Base-by-base conservation (phyloP, 2,113 vertebrate genomes). In the Carassius carassius region DNA sequence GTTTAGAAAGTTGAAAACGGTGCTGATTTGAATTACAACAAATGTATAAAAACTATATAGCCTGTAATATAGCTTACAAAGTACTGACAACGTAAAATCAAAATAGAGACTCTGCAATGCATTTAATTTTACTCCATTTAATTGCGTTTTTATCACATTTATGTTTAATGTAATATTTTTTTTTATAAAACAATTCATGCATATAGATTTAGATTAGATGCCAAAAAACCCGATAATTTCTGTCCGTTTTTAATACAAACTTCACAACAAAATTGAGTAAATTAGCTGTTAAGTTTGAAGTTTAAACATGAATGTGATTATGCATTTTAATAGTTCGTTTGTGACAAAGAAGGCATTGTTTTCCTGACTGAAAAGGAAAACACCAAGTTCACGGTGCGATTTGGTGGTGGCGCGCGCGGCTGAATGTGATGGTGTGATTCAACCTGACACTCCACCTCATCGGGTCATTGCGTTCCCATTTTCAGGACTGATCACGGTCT, bases 401-500 rank as follows among this genome's bases (percentile, higher is more conserved):
- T 44, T 44, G 29, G 78, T 63, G 32, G 14, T 72, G 56, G 81
- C 62, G 83, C 82, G 83, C 82, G 83, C 72, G 82, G 90, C 88
- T 86, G 89, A 89, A 91, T 56, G 77, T 76, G 91, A 89, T 86
- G 85, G 88, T 87, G 87, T 93, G 92, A 92, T 92, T 92, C 87
- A 90, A 94, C 87, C 90, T 93, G 93, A 94, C 93, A 93, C 86
- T 91, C 91, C 90, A 89, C 89, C 89, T 88, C 87, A 87, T 89
- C 84, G 84, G 74, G 92, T 94, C 93, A 86, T 86, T 90, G 92
- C 92, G 91, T 90, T 90, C 89, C 88, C 81, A 54, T 90, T 86
- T 90, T 84, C 73, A 84, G 54, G 76, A 90, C 90, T 83, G 86
- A 88, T 88, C 93, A 84, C 91, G 90, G 88, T 88, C 89, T 91